phyloP scores from a whole-genome alignment of 2,113 vertebrate species.

The Craseonycteris thonglongyai region DNA sequence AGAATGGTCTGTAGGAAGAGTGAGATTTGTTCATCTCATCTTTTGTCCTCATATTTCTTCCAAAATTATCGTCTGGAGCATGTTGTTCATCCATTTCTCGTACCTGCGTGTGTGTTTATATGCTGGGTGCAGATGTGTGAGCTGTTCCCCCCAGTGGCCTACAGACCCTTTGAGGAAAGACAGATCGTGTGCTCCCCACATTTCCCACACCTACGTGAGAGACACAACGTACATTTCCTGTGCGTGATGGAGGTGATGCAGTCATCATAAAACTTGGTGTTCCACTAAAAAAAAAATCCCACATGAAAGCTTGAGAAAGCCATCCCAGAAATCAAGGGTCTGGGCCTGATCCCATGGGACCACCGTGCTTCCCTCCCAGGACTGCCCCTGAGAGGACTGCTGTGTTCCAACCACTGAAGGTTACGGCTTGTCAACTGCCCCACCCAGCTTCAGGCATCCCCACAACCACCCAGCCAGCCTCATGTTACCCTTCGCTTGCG shows the following conservation, averaged over 20 bases:
- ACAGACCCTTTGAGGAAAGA: background rate
- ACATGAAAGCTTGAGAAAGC: background rate
- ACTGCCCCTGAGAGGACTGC: background rate
- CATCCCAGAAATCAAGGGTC: background rate
- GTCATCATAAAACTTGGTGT: background rate
- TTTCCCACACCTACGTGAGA: background rate
- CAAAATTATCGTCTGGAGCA: background rate
- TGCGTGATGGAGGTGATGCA: background rate
- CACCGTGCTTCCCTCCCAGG: background rate
- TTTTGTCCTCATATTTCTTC: background rate
- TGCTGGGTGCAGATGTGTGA: background rate
- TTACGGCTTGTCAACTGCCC: background rate
- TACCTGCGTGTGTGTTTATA: background rate
- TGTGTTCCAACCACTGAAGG: background rate
- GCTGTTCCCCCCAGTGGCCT: background rate
- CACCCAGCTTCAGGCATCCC: background rate
- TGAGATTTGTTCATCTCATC: background rate
- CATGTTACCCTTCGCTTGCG: conserved; percentile 90
- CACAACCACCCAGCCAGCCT: background rate
- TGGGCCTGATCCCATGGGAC: background rate
- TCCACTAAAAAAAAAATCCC: background rate
- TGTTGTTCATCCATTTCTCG: background rate
- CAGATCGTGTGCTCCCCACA: rapidly evolving
- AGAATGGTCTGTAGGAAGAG: background rate
- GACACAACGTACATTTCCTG: background rate